Conservation (phyloP, 1,140 invertebrate genomes). For the Piezodorus guildinii region DNA sequence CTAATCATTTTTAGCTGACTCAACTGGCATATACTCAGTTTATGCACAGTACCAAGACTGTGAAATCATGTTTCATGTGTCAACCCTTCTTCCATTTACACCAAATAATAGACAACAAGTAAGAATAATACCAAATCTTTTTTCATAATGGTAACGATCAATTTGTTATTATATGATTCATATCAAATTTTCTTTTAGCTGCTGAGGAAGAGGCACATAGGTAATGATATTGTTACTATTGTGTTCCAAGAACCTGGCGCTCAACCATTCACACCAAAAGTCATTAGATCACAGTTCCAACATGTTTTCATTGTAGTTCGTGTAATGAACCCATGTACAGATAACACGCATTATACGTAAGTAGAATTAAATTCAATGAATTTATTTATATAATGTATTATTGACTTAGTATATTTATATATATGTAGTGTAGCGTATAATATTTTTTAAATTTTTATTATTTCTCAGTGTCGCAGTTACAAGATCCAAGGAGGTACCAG, state of each 20-base stretch:
- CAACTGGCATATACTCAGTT: conserved; percentile 75
- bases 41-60: conserved; percentile 72
- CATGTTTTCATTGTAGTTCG: conserved; percentile 94
- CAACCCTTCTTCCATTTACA: conserved; percentile 84
- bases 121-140: neutral
- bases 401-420: no score
- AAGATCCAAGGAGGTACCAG: conserved; percentile 87
- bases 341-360: conserved; percentile 72
- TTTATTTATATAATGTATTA: neutral
- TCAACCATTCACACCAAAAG: conserved; percentile 80
- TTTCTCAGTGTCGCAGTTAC: conserved; percentile 70
- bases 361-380: conserved; percentile 19
- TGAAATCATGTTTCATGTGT: conserved; percentile 91
- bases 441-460: neutral
- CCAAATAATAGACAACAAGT: conserved; percentile 82
- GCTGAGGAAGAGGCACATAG: conserved; percentile 81
- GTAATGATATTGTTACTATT: conserved; percentile 92
- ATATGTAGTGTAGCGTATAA: no score
- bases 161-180: neutral
- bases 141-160: neutral
- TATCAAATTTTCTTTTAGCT: conserved; percentile 41
- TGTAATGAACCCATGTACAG: conserved; percentile 80
- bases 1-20: conserved; percentile 49
- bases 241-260: conserved; percentile 95
- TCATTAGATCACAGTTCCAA: conserved; percentile 91